Conservation (phyloP, 53 echinoderm and acorn worm genomes). For the Mesocentrotus franciscanus region DNA sequence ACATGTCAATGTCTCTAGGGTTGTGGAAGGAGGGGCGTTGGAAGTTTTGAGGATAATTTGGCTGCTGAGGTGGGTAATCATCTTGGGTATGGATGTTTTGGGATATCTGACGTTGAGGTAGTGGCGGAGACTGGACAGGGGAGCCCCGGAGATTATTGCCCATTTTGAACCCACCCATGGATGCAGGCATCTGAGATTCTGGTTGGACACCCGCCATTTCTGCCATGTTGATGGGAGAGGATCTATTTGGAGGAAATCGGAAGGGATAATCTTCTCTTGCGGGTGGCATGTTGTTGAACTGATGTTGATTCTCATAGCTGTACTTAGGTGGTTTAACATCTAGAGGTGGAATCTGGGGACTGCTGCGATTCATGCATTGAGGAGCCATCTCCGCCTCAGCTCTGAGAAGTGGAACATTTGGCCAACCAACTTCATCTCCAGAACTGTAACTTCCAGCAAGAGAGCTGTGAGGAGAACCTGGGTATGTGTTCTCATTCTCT, state of each 20-base stretch:
- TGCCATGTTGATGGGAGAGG: slow-evolving; percentile 32
- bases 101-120: slow-evolving; percentile 13
- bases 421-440: slow-evolving; percentile 62
- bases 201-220: background rate
- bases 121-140: background rate
- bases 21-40: slow-evolving; percentile 28
- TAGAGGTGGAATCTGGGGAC: background rate
- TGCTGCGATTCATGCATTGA: background rate
- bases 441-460: slow-evolving; percentile 64
- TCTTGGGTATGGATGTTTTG: background rate
- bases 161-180: background rate
- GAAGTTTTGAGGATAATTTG: slow-evolving; percentile 12
- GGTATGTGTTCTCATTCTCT: slow-evolving; percentile 39
- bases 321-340: slow-evolving; percentile 7
- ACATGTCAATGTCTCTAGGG: slow-evolving; percentile 33
- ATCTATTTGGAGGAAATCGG: slow-evolving; percentile 23
- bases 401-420: slow-evolving; percentile 5
- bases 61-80: slow-evolving; percentile 36
- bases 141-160: background rate
- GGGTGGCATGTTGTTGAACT: slow-evolving; percentile 15
- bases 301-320: slow-evolving; percentile 5
- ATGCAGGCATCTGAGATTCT: slow-evolving; percentile 2
- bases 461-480: slow-evolving; percentile 52
- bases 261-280: slow-evolving; percentile 29
- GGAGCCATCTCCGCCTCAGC: background rate